Evolutionary conservation across 2,113 vertebrate genomes (phyloP).

Genomic region (Corythaixoides concolor): DNA sequence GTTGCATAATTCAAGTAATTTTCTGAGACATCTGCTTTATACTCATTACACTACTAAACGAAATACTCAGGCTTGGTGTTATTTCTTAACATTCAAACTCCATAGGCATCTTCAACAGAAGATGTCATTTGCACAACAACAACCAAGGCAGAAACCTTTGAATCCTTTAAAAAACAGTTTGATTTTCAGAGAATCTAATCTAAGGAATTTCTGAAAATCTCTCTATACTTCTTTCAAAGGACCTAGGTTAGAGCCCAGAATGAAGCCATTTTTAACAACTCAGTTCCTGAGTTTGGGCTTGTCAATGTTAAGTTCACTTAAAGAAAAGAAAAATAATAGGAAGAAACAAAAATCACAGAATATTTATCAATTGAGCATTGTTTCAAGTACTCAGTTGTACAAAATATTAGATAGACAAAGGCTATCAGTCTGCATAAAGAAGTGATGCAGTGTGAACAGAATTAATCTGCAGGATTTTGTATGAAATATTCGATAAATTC

Average conservation of each 20-base stretch:
- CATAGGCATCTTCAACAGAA: not conserved
- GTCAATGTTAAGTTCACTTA: not conserved
- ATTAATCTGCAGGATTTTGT: not conserved
- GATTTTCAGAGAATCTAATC: not conserved
- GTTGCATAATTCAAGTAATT: not conserved
- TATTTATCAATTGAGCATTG: not conserved
- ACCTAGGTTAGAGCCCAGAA: not conserved
- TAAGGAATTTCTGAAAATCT: not conserved
- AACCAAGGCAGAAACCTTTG: not conserved
- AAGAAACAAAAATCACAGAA: not conserved
- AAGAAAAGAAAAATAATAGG: not conserved
- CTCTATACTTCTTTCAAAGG: not conserved
- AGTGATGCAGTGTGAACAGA: not conserved
- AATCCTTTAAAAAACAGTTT: not conserved
- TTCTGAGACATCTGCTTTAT: not conserved
- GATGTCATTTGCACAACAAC: not conserved
- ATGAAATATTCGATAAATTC: accelerated
- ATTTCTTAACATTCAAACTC: not conserved
- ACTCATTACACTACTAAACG: not conserved
- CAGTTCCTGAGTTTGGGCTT: not conserved
- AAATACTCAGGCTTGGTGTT: not conserved
- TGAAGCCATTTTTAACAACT: not conserved
- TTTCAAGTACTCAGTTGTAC: not conserved
- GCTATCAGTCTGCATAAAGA: not conserved
- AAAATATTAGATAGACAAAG: not conserved